phyloP scores from a whole-genome alignment of 2,113 vertebrate species.

The Erythrolamprus reginae region DNA sequence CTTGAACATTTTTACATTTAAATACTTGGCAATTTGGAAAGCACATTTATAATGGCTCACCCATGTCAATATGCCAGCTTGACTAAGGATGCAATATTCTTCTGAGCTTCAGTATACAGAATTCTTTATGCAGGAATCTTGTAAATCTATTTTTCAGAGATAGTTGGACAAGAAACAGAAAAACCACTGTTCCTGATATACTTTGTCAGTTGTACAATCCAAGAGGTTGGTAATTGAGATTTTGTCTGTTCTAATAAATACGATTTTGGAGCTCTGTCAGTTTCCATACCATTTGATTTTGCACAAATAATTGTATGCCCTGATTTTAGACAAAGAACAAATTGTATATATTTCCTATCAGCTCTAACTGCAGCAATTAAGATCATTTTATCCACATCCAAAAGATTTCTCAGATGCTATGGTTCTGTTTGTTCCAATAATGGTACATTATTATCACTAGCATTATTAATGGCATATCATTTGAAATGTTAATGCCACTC shows the following conservation, averaged over 20 bases:
- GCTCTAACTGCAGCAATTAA: not conserved
- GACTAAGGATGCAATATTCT: not conserved
- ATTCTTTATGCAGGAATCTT: not conserved
- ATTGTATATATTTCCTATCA: not conserved
- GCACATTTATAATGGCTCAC: not conserved
- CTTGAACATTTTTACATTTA: not conserved
- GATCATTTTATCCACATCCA: not conserved
- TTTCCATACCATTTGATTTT: not conserved
- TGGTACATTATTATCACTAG: not conserved
- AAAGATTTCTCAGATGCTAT: not conserved
- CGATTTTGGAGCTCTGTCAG: not conserved
- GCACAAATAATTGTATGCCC: not conserved
- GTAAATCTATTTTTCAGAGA: not conserved
- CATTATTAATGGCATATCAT: too few relatives aligned
- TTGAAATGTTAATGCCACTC: too few relatives aligned
- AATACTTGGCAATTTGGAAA: not conserved
- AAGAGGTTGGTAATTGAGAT: not conserved
- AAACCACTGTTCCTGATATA: not conserved
- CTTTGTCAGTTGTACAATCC: not conserved
- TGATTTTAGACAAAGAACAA: not conserved
- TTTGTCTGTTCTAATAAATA: not conserved
- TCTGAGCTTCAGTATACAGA: not conserved
- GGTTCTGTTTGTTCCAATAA: not conserved
- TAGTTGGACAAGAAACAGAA: not conserved
- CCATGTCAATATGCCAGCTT: not conserved